Evolutionary conservation across 2,888 invertebrate genomes (phyloP).

Genomic region (Hanleya hanleyi): DNA sequence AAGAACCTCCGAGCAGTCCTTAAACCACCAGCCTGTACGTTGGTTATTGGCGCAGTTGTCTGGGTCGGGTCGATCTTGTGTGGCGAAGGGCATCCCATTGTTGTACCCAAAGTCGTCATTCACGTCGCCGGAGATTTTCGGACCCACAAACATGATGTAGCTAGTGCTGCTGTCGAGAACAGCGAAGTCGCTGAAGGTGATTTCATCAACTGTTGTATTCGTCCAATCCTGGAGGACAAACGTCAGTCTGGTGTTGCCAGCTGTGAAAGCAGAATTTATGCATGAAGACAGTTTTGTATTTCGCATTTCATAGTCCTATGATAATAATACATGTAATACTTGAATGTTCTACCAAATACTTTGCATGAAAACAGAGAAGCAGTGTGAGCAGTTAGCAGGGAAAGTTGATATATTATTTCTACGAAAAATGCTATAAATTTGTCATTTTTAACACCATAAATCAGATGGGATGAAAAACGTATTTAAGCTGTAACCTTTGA

Average conservation of each 20-base stretch:
- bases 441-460: too few relatives aligned
- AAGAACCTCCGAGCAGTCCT: slow-evolving; percentile 54
- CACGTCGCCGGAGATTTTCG: slow-evolving; percentile 37
- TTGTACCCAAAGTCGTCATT: slow-evolving; percentile 54
- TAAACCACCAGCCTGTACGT: slow-evolving; percentile 65
- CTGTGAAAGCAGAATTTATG: too few relatives aligned
- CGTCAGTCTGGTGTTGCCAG: slow-evolving; percentile 48
- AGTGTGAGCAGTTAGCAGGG: too few relatives aligned
- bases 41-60: slow-evolving; percentile 52
- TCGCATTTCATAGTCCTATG: too few relatives aligned
- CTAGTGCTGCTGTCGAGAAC: slow-evolving; percentile 23
- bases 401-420: too few relatives aligned
- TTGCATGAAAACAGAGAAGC: too few relatives aligned
- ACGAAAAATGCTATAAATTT: too few relatives aligned
- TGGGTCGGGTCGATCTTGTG: slow-evolving; percentile 49
- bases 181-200: slow-evolving; percentile 44
- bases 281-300: too few relatives aligned
- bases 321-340: too few relatives aligned
- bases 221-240: slow-evolving; percentile 58
- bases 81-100: slow-evolving; percentile 51
- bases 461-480: too few relatives aligned
- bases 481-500: too few relatives aligned
- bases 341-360: too few relatives aligned
- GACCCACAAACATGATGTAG: slow-evolving; percentile 42
- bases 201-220: slow-evolving; percentile 32